Evolutionary conservation across 2,797 vertebrate genomes (phyloP), one percentile per base, ranked within the genome.

Genomic region (Scleropages formosus): DNA sequence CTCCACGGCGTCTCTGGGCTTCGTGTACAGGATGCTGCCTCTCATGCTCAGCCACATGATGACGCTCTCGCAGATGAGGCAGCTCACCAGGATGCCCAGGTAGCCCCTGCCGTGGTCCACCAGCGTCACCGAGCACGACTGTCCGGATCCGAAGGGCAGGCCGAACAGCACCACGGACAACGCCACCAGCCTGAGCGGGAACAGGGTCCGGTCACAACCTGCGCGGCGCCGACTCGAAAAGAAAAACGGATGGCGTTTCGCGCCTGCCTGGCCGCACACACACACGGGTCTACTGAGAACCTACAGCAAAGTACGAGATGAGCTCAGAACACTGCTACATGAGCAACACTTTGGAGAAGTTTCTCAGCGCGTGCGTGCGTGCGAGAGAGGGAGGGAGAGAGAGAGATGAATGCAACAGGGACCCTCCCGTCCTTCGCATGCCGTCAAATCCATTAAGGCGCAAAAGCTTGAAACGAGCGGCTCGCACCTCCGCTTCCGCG

Each of bases 21-120:
- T 96, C 0, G 98, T 99, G 92, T 98, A 98, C 76, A 99, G 92
- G 89, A 99, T 99, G 85, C 96, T 98, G 80, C 98, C 98, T 46
- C 98, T 92, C 98, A 99, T 99, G 89, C 98, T 99, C 87, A 99
- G 87, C 98, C 98, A 99, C 91, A 99, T 98, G 93, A 99, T 98
- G 90, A 96, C 97, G 77, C 96, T 94, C 91, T 99, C 98, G 61
- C 96, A 97, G 74, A 99, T 98, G 86, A 98, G 95, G 86, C 97
- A 98, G 85, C 96, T 98, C 87, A 98, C 93, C 86, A 99, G 90
- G 84, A 99, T 99, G 60, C 97, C 97, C 88, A 99, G 90, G 89
- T 99, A 99, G 71, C 98, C 98, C 31, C 96, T 91, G 78, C 98
- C 98, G 85, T 99, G 98, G 88, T 98, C 98, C 89, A 98, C 96